Evolutionary conservation across 1,140 invertebrate genomes (phyloP), one percentile per base, ranked within the genome.

Genomic region (Neodiprion pinetum): DNA sequence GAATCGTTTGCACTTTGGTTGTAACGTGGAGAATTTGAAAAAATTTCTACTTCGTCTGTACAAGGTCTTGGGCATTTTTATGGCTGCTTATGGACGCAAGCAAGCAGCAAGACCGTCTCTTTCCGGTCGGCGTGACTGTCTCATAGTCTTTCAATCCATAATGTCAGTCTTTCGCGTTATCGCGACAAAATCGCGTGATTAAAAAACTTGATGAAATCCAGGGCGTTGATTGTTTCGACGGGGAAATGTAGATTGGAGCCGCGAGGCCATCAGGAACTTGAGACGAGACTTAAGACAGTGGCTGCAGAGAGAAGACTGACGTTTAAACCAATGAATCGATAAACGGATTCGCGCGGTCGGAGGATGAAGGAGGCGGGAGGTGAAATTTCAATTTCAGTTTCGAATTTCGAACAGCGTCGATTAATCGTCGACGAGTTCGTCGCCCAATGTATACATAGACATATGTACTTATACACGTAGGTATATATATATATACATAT

Each of bases 1-100:
- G 17, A 0, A 21, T 40, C 28, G 28, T 40, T 40, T 40, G 2
- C 28, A 40, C 28, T 40, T 40, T 40, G 28, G 1, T 40, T 40
- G 2, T 40, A 40, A 40, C 28, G 28, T 40, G 5, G 28, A 40
- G 28, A 40, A 5, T 9, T 61, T 12, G 53, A 14, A 17, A 7
- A 61, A 61, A 61, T 61, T 61, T 61, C n/a, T 61, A 14, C 50
- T 53, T 14, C n/a, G 50, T 53, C 50, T 53, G 50, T 53, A 53
- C 50, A n/a, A 53, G n/a, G 50, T 21, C 50, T 53, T 53, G n/a
- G n/a, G 50, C 50, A 53, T 53, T 53, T 53, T 53, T 53, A 53
- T 53, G 50, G 50, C 1, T 53, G 10, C 17, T 21, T 21, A 21
- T 21, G 17, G 17, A 21, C 17, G 17, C 17, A 21, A 21, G 17